These are phyloP conservation scores for Tortricodes alternella DNA, from an alignment of 2,888 invertebrate genomes.

Conservation along the genomic window DNA sequence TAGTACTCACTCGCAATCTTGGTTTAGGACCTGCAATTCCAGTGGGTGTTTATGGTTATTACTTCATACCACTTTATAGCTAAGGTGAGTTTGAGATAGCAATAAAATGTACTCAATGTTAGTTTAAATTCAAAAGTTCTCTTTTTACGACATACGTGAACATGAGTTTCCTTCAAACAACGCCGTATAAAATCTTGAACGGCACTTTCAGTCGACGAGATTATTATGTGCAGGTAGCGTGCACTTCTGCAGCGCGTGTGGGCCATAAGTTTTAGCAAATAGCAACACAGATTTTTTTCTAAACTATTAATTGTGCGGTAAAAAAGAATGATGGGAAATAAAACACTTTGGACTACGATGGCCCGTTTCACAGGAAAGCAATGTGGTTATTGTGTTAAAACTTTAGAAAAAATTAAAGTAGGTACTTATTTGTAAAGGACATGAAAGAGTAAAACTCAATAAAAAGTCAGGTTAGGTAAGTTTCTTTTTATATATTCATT, in stretches of 20 bases:
- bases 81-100: slow-evolving; percentile 14
- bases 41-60: slow-evolving; percentile 24
- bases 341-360: no score
- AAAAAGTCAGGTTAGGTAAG: no score
- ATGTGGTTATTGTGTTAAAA: no score
- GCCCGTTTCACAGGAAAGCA: no score
- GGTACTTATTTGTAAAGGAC: no score
- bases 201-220: neutral
- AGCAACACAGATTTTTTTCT: no score
- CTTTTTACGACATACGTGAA: neutral
- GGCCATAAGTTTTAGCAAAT: no score
- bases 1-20: slow-evolving; percentile 9
- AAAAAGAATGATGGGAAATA: no score
- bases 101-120: slow-evolving; percentile 10
- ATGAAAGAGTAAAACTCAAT: no score
- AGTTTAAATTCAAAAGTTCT: slow-evolving; percentile 6
- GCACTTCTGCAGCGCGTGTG: neutral
- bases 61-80: slow-evolving; percentile 19
- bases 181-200: neutral
- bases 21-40: slow-evolving; percentile 24
- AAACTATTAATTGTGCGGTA: no score
- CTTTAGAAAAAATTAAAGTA: no score
- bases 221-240: neutral
- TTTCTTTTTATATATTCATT: no score
- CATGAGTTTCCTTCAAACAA: slow-evolving; percentile 2